Base-by-base conservation (phyloP, 2,888 invertebrate species). In the Eulithis prunata region DNA sequence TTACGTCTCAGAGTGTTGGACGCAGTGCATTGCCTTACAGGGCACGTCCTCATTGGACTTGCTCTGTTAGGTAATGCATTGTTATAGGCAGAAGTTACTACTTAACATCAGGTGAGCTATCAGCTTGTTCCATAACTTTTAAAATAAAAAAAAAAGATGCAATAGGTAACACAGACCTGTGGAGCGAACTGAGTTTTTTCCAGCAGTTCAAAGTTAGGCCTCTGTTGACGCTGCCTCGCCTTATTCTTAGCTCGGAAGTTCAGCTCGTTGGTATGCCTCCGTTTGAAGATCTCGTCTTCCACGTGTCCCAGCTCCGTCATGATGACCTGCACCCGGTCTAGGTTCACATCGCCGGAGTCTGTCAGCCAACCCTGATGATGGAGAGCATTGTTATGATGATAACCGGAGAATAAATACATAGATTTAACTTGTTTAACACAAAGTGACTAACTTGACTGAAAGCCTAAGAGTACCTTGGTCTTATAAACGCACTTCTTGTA, bases 271-370 rank as follows among this genome's bases (percentile, higher is more conserved):
- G 96, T 95, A 86, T 99, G 98, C 28, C 99, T 93, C 57, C 96
- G 96, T 85, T 97, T 97, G 89, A 99, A 99, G 83, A 99, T 99
- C 91, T 98, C 97, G 93, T 99, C 99, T 87, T 99, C 99, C 41
- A 96, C 96, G 83, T 96, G 95, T 0, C 99, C 99, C 56, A 99
- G 94, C 83, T 99, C 98, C 38, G 95, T 95, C 96, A 99, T 96
- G 62, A 99, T 99, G 75, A 99, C 93, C 89, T 99, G 99, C 7
- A 99, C 99, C 52, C 99, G 94, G 76, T 97, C 96, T 66, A 99
- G 94, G 85, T 98, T 96, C 11, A 99, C 99, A 75, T 98, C 96
- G 0, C 99, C 99, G 47, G 97, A 98, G 82, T 99, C 96, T 0
- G 99, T 99, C 71, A 99, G 94, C 93, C 97, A 99, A 14, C 99